phyloP scores from a whole-genome alignment of 2,113 vertebrate genomes.

The Rhea americana region DNA sequence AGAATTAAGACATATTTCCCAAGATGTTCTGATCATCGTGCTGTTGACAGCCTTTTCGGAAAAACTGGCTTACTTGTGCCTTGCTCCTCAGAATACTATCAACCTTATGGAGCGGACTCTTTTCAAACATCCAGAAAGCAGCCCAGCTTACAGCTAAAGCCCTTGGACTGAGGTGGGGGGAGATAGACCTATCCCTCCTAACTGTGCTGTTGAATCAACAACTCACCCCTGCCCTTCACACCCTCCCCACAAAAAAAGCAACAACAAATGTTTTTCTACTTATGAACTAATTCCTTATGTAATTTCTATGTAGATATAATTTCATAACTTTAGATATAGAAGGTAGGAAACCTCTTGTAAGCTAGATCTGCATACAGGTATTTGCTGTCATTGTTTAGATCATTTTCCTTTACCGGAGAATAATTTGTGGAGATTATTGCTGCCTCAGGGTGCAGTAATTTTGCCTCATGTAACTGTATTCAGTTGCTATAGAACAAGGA shows the following conservation, averaged over 20 bases:
- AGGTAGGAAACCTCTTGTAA: neutral
- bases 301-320: neutral
- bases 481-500: accelerated
- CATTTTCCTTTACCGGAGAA: neutral
- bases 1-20: accelerated
- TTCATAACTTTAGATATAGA: neutral
- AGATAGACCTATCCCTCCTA: neutral
- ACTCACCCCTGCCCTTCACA: accelerated
- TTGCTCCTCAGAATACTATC: neutral
- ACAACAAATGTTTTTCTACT: neutral
- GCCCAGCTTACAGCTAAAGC: neutral
- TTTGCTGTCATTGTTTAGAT: neutral
- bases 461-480: neutral
- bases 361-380: neutral
- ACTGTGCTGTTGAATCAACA: neutral
- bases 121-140: neutral
- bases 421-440: neutral
- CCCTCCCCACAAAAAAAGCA: neutral
- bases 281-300: neutral
- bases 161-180: neutral
- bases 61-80: neutral
- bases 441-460: neutral
- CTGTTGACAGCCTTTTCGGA: accelerated
- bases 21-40: neutral
- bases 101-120: neutral